A percentile compares a stretch with the other conserved stretches of the same genome.
Evolutionary conservation across 2,888 invertebrate species (phyloP).

Genomic region (Cylindroiulus punctatus): DNA sequence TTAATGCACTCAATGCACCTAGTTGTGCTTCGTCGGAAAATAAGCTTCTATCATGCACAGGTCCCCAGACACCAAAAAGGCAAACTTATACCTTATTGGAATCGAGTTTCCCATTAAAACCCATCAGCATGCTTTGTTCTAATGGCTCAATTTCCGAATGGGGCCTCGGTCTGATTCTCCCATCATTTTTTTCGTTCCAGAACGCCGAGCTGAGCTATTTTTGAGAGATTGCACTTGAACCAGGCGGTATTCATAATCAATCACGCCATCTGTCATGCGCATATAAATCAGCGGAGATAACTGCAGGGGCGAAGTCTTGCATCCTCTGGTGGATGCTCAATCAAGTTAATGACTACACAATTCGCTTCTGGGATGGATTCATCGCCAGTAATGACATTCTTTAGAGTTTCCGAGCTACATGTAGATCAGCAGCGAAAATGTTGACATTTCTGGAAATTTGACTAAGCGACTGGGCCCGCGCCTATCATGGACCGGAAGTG

Average conservation of each 20-base stretch:
- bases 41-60: neutral
- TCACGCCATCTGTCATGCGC: constrained; percentile 4
- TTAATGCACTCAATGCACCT: neutral
- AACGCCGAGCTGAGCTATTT: neutral
- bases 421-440: too few species aligned
- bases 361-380: neutral
- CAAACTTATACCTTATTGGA: neutral
- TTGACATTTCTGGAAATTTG: too few species aligned
- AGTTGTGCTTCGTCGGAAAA: neutral
- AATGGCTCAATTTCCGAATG: neutral
- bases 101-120: neutral
- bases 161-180: neutral
- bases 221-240: neutral
- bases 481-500: too few species aligned
- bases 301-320: too few species aligned
- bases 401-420: too few species aligned
- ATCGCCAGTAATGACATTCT: too few species aligned
- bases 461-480: too few species aligned
- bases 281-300: neutral
- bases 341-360: neutral
- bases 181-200: neutral
- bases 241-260: neutral
- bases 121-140: neutral
- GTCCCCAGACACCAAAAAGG: neutral
- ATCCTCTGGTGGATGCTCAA: neutral